Conservation (phyloP, 2,888 invertebrate species). For the Heliconius sara region DNA sequence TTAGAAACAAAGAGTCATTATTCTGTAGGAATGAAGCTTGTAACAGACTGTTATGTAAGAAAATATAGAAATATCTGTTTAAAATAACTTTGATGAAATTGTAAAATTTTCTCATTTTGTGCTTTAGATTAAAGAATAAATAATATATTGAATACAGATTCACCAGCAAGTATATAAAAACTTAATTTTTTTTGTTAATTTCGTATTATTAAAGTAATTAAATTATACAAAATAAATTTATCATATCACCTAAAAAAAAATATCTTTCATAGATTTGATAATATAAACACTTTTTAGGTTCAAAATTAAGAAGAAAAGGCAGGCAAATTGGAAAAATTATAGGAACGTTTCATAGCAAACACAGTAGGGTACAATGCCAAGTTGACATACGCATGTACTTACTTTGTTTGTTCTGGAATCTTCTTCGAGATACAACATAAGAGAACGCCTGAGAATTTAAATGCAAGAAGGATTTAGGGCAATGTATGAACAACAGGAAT, state of each 20-base stretch:
- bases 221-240: no score
- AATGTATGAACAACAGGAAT: conserved; percentile 84
- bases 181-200: no score
- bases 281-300: background rate
- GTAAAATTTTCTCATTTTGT: background rate
- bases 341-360: conserved; percentile 80
- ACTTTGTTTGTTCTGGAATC: conserved; percentile 83
- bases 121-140: background rate
- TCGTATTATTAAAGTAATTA: no score
- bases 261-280: background rate
- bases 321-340: conserved; percentile 34
- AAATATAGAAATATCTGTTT: background rate
- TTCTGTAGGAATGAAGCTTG: conserved; percentile 56
- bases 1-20: conserved; percentile 72
- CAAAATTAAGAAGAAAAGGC: conserved; percentile 10
- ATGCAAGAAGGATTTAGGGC: conserved; percentile 65
- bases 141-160: background rate
- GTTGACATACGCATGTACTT: conserved; percentile 81
- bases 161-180: no score
- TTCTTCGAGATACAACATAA: conserved; percentile 55
- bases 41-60: conserved; percentile 54
- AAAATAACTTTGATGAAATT: background rate
- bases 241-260: background rate
- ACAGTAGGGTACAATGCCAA: conserved; percentile 84
- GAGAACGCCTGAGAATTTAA: background rate